Conservation (phyloP, 64 coral and sea anemone species). For the Montipora efflorescens region DNA sequence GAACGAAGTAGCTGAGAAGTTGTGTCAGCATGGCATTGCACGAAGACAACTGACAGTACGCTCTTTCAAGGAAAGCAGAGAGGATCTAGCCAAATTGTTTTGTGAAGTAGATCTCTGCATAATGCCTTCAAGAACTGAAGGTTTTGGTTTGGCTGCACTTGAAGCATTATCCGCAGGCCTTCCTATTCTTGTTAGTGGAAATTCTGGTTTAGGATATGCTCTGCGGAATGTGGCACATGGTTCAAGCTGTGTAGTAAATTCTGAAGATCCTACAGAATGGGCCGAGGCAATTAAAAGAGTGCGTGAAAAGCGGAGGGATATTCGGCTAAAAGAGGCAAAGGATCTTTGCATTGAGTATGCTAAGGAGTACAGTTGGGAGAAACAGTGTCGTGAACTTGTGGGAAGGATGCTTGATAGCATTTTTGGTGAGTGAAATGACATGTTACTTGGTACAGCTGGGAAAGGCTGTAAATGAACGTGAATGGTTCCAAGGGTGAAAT, state of each 20-base stretch:
- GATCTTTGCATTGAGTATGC: not conserved
- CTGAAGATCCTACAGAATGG: not conserved
- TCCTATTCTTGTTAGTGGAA: slow-evolving; percentile 22
- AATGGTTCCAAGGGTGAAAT: too few species aligned
- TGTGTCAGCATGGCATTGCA: not conserved
- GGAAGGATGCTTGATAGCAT: not conserved
- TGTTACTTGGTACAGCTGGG: too few species aligned
- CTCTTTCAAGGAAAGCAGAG: slow-evolving; percentile 4
- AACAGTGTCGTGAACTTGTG: not conserved
- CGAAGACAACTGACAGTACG: not conserved
- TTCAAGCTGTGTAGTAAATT: not conserved
- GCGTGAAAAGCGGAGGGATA: not conserved
- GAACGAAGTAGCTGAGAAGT: not conserved
- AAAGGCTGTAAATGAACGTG: too few species aligned
- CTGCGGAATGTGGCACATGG: not conserved
- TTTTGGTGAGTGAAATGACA: not conserved
- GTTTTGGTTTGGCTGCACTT: slow-evolving; percentile 6
- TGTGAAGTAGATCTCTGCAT: slow-evolving; percentile 33
- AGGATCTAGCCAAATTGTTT: not conserved
- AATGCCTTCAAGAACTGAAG: slow-evolving; percentile 42
- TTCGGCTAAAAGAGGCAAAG: not conserved
- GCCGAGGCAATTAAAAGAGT: not conserved
- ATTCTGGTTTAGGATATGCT: slow-evolving; percentile 15
- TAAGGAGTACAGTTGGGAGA: not conserved
- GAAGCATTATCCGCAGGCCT: slow-evolving; percentile 35